Conservation (phyloP, 2,888 invertebrate genomes). For the Geotrupes spiniger region DNA sequence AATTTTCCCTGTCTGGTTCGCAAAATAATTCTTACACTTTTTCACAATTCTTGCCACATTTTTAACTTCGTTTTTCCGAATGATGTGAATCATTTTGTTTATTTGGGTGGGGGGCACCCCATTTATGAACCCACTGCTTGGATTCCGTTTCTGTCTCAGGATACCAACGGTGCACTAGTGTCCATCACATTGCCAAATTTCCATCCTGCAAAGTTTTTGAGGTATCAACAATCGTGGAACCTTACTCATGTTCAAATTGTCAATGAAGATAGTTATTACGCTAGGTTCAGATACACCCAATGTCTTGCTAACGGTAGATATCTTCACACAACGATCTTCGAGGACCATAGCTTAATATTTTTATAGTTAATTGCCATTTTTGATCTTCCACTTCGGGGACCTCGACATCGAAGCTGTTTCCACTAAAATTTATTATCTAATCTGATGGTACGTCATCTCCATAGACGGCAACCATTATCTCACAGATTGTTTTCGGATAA, state of each 20-base stretch:
- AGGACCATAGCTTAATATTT: background rate
- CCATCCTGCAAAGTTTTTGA: background rate
- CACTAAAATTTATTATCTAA: background rate
- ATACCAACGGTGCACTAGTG: background rate
- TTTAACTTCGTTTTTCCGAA: too few relatives aligned
- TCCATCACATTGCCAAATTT: background rate
- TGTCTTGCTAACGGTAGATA: background rate
- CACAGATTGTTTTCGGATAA: background rate
- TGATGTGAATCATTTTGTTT: too few relatives aligned
- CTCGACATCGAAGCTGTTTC: background rate
- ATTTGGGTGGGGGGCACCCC: background rate
- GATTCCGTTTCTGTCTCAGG: background rate
- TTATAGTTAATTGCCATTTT: background rate
- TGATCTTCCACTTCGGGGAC: background rate
- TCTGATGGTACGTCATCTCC: background rate
- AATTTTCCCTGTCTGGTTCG: too few relatives aligned
- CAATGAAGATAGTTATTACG: background rate
- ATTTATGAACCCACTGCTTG: background rate
- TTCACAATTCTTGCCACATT: too few relatives aligned
- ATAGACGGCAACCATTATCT: too few relatives aligned
- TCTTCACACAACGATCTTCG: background rate
- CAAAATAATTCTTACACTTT: too few relatives aligned
- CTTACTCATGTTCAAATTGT: background rate
- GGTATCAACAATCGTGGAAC: slow-evolving; percentile 1
- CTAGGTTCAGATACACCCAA: background rate